Conservation (phyloP, 2,113 vertebrate genomes). For the Oreochromis spilurus region DNA sequence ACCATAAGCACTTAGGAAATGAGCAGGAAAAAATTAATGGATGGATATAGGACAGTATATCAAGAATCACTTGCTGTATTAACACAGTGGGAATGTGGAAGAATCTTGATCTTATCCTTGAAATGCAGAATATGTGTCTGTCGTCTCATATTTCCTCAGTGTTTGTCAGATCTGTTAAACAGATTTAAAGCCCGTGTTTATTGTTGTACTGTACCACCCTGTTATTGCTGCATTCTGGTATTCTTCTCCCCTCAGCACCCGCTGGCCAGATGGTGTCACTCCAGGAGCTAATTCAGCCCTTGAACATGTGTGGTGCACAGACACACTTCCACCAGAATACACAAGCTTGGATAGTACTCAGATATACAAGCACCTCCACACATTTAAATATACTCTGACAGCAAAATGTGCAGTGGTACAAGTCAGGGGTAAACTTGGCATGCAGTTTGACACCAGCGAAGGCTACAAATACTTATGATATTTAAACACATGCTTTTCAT, state of each 20-base stretch:
- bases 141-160: background rate
- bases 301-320: conserved; percentile 16
- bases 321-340: background rate
- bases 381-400: background rate
- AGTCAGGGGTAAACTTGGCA: background rate
- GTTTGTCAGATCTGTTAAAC: conserved; percentile 30
- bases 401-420: background rate
- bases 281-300: conserved; percentile 41
- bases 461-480: background rate
- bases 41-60: background rate
- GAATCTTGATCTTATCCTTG: background rate
- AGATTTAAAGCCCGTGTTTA: conserved; percentile 50
- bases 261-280: conserved; percentile 62
- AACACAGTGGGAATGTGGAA: background rate
- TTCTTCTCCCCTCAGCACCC: conserved; percentile 24
- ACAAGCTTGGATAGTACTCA: background rate
- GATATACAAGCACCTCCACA: background rate
- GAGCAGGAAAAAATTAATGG: background rate
- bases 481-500: background rate
- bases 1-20: background rate
- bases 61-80: background rate
- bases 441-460: background rate
- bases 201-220: conserved; percentile 33
- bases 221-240: conserved; percentile 28
- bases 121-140: background rate